Base-by-base conservation (phyloP, 1,140 invertebrate species). In the Polypedilum vanderplanki region DNA sequence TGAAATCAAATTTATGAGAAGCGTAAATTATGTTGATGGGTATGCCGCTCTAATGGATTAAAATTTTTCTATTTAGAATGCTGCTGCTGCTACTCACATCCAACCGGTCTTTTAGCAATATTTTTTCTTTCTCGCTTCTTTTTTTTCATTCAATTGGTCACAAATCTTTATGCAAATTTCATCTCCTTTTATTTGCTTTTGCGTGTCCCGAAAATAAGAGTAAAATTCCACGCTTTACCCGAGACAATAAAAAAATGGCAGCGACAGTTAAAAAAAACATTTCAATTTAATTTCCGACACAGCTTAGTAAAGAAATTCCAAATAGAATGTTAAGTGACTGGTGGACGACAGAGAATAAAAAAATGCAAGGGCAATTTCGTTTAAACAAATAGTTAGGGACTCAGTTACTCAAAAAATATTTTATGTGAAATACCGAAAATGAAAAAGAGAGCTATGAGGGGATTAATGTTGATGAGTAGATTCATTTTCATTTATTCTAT, bases 111-210 rank as follows among this genome's bases (percentile, higher is more conserved):
- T n/a, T n/a, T n/a, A n/a, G n/a, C n/a, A n/a, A n/a, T n/a, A n/a
- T n/a, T n/a, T n/a, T n/a, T n/a, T 57, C 46, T 57, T 3, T 57
- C 46, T 57, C 10, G 12, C 41, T 46, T 15, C 41, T 46, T 15
- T 57, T 57, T 57, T 57, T 57, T 57, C 46, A 57, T 57, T 57
- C 46, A 57, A 57, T 57, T 57, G 46, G 46, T 57, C 46, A 57
- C 46, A 57, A 57, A 57, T 57, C 46, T 57, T 57, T 57, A 57
- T 57, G 46, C 46, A 57, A 57, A 57, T 57, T 57, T 57, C 46
- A 57, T 57, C 46, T 57, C 46, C 12, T 57, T 57, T 57, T 57
- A 57, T 57, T 57, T 57, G 10, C 46, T 57, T 57, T 57, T 15
- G 46, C 24, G 24, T 33, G 24, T 3, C 10, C 12, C n/a, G 46